A percentile compares a stretch with the other conserved stretches of the same genome.
These are phyloP conservation scores for Dione vanillae DNA, from an alignment of 2,888 invertebrate species.

Conservation along the genomic window DNA sequence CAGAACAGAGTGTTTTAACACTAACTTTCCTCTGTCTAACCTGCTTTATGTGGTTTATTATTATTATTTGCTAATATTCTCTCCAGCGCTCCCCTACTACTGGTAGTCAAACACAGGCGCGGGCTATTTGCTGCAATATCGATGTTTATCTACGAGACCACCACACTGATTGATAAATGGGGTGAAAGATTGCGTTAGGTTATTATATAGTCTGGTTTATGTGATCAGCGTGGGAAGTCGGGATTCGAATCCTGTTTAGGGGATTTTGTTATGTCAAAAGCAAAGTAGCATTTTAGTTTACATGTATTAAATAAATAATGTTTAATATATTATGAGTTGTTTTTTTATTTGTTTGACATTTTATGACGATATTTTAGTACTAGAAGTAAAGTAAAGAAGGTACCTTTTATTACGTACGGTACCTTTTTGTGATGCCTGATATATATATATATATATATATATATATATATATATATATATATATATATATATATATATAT, in stretches of 20 bases:
- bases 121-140: constrained; percentile 22
- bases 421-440: too few relatives aligned
- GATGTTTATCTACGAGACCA: background rate
- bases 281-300: too few relatives aligned
- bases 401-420: too few relatives aligned
- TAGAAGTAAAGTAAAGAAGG: too few relatives aligned
- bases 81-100: background rate
- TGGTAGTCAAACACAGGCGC: constrained; percentile 18
- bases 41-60: background rate
- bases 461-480: too few relatives aligned
- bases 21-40: background rate
- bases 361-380: too few relatives aligned
- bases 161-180: constrained; percentile 20
- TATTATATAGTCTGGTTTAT: background rate
- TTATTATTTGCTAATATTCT: background rate
- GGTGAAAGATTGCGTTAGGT: constrained; percentile 4
- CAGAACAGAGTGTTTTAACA: background rate
- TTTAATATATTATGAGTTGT: too few relatives aligned
- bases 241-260: background rate
- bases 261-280: too few relatives aligned
- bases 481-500: too few relatives aligned
- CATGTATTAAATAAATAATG: too few relatives aligned
- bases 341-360: too few relatives aligned
- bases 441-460: too few relatives aligned
- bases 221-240: background rate